Percentiles rank a stretch among this genome's conserved stretches.
Conservation (phyloP, 2,888 invertebrate species). For the Cephus spinipes region DNA sequence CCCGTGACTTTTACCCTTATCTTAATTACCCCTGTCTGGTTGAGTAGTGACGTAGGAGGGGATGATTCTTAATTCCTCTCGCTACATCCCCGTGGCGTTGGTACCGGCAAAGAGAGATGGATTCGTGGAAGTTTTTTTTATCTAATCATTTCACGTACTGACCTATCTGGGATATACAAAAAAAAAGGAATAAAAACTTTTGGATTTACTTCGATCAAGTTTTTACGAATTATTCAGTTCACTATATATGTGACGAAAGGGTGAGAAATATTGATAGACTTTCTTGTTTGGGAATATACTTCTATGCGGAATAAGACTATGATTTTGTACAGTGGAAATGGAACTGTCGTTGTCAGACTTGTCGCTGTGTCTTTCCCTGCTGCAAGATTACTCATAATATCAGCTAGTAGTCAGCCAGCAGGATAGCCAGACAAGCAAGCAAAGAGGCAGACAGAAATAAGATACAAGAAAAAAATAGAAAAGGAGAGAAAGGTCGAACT, state of each 20-base stretch:
- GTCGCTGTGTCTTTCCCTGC: conserved; percentile 14
- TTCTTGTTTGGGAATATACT: background rate
- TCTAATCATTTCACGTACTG: background rate
- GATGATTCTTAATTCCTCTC: background rate
- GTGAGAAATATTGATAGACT: background rate
- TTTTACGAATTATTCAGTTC: background rate
- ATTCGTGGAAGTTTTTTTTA: background rate
- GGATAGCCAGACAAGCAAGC: conserved; percentile 30
- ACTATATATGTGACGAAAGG: background rate
- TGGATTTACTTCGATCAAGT: background rate
- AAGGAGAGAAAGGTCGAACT: background rate
- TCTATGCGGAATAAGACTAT: background rate
- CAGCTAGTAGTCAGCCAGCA: conserved; percentile 35
- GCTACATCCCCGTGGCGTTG: background rate
- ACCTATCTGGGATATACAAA: background rate
- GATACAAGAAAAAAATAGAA: background rate
- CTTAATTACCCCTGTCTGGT: background rate
- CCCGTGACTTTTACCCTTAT: background rate
- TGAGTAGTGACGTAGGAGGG: background rate
- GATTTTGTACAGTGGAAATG: background rate
- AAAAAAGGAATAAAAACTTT: background rate
- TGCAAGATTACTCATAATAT: conserved; percentile 55
- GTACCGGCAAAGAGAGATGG: background rate
- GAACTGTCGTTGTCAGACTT: conserved; percentile 21
- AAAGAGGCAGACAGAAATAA: background rate